Base-by-base conservation (phyloP, 2,888 invertebrate genomes). In the Octonoba sinensis region DNA sequence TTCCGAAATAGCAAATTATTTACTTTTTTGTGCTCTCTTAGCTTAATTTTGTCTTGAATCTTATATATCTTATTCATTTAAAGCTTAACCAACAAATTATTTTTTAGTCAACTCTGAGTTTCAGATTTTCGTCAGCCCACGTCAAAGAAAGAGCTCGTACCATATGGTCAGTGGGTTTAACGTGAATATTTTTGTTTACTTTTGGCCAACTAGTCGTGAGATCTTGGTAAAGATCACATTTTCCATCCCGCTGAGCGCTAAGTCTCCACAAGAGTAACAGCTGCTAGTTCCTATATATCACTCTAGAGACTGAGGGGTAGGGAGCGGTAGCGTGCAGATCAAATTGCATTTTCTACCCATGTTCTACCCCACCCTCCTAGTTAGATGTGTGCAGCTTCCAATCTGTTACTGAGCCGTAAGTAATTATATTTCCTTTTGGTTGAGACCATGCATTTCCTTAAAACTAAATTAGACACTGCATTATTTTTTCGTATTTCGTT, bases 391-490 rank as follows among this genome's bases (percentile, higher is more conserved):
- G 74, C 27, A 49, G 74, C 64, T 49, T 65, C 56, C 81, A 82
- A 70, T 82, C 70, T 74, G 81, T 82, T 82, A 74, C 81, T 70
- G 22, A 59, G 36, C 56, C 51, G 75, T 81, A 57, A 74, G 73
- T 82, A 82, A 82, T 82, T 82, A 82, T 82, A 82, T 75, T 74
- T 82, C 59, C 81, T 75, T 82, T 82, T 70, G 70, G 70, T 81
- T 73, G 62, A 62, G 67, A 74, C 73, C 62, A 62, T 74, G 81
- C 74, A 62, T 81, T 81, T 74, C 24, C 73, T 69, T 73, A 64
- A 81, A 81, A 81, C 73, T 73, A 74, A 81, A 81, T 81, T 73
- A 81, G 69, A 74, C 81, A 20, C 47, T 13, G 24, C 18, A 56
- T 64, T 36, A 64, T 70, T 57, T 56, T 46, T 60, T 59, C 46